Evolutionary conservation across 1,140 invertebrate genomes (phyloP), one percentile per base, ranked within the genome.

Genomic region (Gryon sp.): DNA sequence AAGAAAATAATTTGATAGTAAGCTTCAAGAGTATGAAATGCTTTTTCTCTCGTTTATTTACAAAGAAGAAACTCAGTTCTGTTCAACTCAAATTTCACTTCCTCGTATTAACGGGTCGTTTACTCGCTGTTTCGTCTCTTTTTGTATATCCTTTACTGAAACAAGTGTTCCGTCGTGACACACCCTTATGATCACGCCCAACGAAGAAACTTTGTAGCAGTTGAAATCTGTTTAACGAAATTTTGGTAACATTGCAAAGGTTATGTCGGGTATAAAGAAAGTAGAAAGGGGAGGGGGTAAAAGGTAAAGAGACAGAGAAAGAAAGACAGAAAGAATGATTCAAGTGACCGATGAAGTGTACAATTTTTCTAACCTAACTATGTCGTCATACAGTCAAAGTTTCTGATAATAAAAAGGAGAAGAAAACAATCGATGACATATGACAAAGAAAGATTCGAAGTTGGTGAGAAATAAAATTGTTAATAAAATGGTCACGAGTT

Each of bases 111-210:
- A 69, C 26, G 46, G 28, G 38, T 41, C 28, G 36, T 52, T 60
- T 60, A 20, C 32, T 63, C 19, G 48, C 26, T 60, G 8, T 22
- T 9, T 34, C 20, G 6, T 45, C 41, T 48, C 22, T 32, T 19
- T 40, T 32, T 43, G n/a, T 18, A 0, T 15, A 30, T 45, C 20
- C 34, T 28, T 30, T n/a, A 5, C n/a, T 7, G 26, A 34, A 36
- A 4, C 55, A 41, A 60, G 55, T 46, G 59, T 77, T 77, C 26
- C 73, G 46, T 40, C 48, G 59, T 59, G 60, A 55, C 38, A 55
- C 57, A 50, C 34, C 57, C 48, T 41, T 46, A 45, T 40, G 28
- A 68, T 48, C 8, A 12, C 6, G 20, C 16, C 16, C 1, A 18
- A 4, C n/a, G 22, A 28, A 26, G 55, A 60, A 59, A 60, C 30